Percentiles rank a stretch among this genome's conserved stretches.
Evolutionary conservation across 2,113 vertebrate species (phyloP).

Genomic region (Tachysurus vachellii): DNA sequence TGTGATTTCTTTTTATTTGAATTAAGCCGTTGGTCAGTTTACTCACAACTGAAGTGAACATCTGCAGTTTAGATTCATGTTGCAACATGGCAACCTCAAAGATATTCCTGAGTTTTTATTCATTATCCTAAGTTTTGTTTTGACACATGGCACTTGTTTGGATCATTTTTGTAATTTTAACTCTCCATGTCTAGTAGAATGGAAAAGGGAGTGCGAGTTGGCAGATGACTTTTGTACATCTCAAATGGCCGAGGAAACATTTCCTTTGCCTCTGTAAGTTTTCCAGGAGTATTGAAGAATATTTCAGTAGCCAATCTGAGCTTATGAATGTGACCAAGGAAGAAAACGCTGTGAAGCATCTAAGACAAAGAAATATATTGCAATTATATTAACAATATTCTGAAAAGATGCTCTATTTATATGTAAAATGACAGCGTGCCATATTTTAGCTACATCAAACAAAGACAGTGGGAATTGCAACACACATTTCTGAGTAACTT

Average conservation of each 20-base stretch:
- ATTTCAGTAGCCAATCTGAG: not conserved
- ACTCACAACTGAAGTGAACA: too few species aligned
- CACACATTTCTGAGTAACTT: too few species aligned
- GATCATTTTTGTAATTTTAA: not conserved
- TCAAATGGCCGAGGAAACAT: constrained; percentile 27
- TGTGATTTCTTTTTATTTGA: too few species aligned
- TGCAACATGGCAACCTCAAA: too few species aligned
- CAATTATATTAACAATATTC: not conserved
- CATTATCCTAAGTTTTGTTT: too few species aligned
- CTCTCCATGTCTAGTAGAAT: constrained; percentile 37
- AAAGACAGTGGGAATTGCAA: too few species aligned
- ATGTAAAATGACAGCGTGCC: not conserved
- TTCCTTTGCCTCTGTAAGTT: not conserved
- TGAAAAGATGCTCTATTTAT: too few species aligned
- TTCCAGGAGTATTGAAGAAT: not conserved
- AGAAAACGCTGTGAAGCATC: constrained; percentile 50
- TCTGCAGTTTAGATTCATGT: too few species aligned
- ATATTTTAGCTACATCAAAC: too few species aligned
- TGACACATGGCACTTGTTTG: not conserved
- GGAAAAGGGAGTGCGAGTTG: constrained; percentile 41
- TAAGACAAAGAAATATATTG: constrained; percentile 5
- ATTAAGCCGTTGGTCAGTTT: too few species aligned
- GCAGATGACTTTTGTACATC: constrained; percentile 33
- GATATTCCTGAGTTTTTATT: too few species aligned
- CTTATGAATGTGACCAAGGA: constrained; percentile 31